Evolutionary conservation across 2,888 invertebrate species (phyloP).

Genomic region (Oegoconia quadripuncta): DNA sequence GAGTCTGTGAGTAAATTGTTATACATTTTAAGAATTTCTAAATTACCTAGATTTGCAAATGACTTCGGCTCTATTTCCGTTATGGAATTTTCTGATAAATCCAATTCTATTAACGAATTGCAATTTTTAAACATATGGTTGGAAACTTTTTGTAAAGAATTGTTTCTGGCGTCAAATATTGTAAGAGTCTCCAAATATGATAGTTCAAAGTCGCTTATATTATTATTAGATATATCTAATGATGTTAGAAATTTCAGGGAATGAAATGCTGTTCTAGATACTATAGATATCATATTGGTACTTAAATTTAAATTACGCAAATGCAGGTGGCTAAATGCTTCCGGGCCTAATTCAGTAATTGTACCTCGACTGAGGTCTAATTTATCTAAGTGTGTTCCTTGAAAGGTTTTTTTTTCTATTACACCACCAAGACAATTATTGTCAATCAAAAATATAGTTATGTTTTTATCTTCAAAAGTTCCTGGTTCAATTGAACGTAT

Average conservation of each 20-base stretch:
- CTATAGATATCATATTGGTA: conserved; percentile 2
- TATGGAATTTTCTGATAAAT: conserved; percentile 7
- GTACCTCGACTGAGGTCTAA: conserved; percentile 6
- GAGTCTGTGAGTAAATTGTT: conserved; percentile 13
- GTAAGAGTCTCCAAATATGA: conserved; percentile 1
- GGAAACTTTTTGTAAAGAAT: neutral
- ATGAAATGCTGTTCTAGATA: conserved; percentile 3
- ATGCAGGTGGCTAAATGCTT: conserved; percentile 2
- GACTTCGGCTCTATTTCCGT: conserved; percentile 13
- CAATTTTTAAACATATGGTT: neutral
- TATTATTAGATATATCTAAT: conserved; percentile 11
- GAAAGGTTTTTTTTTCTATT: conserved; percentile 1
- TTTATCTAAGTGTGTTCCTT: neutral
- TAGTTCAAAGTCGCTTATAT: conserved; percentile 5
- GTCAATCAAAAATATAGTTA: neutral
- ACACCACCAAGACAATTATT: conserved; percentile 5
- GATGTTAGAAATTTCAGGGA: neutral
- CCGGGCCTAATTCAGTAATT: conserved; percentile 4
- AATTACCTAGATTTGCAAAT: conserved; percentile 12
- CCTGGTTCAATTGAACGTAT: neutral
- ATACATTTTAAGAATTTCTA: conserved; percentile 14
- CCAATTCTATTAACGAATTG: neutral
- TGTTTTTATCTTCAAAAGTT: neutral
- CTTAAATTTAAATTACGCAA: conserved; percentile 7
- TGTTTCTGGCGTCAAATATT: neutral